A percentile compares a stretch with the other conserved stretches of the same genome.
These are phyloP conservation scores for Tachina grossa DNA, from an alignment of 2,888 invertebrate species.

Conservation along the genomic window DNA sequence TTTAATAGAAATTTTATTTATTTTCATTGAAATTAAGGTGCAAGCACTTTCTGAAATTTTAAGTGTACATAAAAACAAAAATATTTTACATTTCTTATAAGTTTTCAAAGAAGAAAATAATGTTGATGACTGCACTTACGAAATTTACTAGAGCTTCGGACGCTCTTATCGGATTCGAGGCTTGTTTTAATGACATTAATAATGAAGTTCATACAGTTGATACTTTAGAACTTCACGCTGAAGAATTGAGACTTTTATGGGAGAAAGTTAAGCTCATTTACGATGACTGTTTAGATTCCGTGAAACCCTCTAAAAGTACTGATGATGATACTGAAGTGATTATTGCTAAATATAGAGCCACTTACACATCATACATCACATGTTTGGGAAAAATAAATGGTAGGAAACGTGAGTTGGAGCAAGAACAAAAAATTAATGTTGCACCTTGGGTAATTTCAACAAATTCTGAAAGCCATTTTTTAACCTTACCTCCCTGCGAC, in stretches of 20 bases:
- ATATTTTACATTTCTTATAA: no score
- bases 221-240: background rate
- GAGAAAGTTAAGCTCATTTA: background rate
- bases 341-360: background rate
- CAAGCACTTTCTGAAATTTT: no score
- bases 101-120: background rate
- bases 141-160: conserved; percentile 5
- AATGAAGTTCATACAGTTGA: background rate
- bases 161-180: background rate
- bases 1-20: no score
- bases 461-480: no score
- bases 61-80: no score
- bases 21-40: no score
- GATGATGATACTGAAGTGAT: background rate
- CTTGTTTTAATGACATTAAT: background rate
- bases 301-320: background rate
- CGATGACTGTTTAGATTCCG: background rate
- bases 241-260: background rate
- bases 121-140: background rate
- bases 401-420: no score
- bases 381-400: no score
- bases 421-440: no score
- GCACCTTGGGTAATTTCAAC: no score
- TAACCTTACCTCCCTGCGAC: no score
- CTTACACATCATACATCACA: no score